These are phyloP conservation scores for Galerucella pusilla DNA, from an alignment of 2,888 invertebrate genomes.

Conservation along the genomic window DNA sequence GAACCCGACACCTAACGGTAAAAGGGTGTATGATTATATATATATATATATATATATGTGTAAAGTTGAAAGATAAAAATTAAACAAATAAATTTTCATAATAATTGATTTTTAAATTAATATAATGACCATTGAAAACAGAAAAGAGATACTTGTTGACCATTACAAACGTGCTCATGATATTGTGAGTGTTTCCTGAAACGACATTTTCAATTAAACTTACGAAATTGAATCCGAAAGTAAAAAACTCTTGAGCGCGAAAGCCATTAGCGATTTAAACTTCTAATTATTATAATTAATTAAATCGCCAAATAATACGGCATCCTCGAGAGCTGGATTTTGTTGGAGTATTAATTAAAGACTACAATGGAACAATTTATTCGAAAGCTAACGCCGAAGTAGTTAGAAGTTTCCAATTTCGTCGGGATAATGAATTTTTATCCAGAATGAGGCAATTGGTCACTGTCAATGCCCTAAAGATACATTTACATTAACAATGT, in stretches of 20 bases:
- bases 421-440: slow-evolving; percentile 61
- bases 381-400: slow-evolving; percentile 50
- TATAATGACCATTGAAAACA: too few relatives aligned
- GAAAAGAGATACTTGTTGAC: neutral
- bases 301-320: slow-evolving; percentile 56
- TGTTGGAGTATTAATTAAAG: slow-evolving; percentile 56
- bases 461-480: slow-evolving; percentile 63
- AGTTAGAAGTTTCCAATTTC: slow-evolving; percentile 61
- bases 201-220: slow-evolving; percentile 42
- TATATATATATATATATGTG: too few relatives aligned
- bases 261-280: slow-evolving; percentile 39
- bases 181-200: slow-evolving; percentile 10
- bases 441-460: slow-evolving; percentile 60
- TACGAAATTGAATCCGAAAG: slow-evolving; percentile 38
- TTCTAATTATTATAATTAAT: slow-evolving; percentile 51
- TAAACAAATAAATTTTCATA: too few relatives aligned
- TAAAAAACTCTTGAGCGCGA: slow-evolving; percentile 38
- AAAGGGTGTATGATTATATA: too few relatives aligned
- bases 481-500: slow-evolving; percentile 62
- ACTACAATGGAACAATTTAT: slow-evolving; percentile 58
- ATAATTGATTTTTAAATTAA: too few relatives aligned
- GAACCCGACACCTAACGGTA: too few relatives aligned
- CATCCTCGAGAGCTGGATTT: slow-evolving; percentile 51
- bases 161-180: neutral
- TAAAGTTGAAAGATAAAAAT: too few relatives aligned